phyloP scores from a whole-genome alignment of 2,797 vertebrate species.

The Fistularia commersonii region DNA sequence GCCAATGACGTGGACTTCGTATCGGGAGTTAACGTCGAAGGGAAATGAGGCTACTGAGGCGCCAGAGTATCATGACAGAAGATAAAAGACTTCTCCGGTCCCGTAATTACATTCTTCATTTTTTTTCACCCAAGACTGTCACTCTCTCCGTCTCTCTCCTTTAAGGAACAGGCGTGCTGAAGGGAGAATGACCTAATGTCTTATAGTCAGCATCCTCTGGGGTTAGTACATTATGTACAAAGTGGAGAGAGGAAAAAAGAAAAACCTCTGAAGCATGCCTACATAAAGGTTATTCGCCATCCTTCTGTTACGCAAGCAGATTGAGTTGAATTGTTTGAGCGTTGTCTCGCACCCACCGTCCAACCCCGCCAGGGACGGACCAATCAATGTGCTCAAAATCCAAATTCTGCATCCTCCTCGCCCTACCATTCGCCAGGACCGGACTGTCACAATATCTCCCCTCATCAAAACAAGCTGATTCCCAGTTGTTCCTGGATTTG shows the following conservation, averaged over 20 bases:
- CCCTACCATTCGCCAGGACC: slow-evolving; percentile 6
- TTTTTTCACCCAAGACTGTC: slow-evolving; percentile 29
- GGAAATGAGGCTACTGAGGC: slow-evolving; percentile 9
- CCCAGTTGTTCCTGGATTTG: slow-evolving; percentile 44
- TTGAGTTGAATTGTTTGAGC: slow-evolving; percentile 44
- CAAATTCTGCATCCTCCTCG: slow-evolving; percentile 9
- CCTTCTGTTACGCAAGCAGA: slow-evolving; percentile 41
- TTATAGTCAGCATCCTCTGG: slow-evolving; percentile 41
- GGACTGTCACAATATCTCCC: slow-evolving; percentile 4
- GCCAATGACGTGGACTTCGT: slow-evolving; percentile 14
- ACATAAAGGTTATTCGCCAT: slow-evolving; percentile 43
- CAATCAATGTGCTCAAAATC: slow-evolving; percentile 36
- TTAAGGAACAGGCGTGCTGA: slow-evolving; percentile 29
- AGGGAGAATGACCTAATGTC: slow-evolving; percentile 47
- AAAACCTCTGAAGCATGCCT: slow-evolving; percentile 34
- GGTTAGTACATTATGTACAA: slow-evolving; percentile 50
- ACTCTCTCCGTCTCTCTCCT: slow-evolving; percentile 11
- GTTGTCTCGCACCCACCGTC: slow-evolving; percentile 21
- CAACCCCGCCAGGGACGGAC: slow-evolving; percentile 10
- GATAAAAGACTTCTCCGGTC: slow-evolving; percentile 30
- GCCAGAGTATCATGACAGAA: slow-evolving; percentile 26
- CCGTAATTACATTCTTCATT: slow-evolving; percentile 43
- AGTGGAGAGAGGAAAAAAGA: slow-evolving; percentile 4
- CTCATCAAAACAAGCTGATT: slow-evolving; percentile 30
- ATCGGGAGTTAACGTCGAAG: slow-evolving; percentile 5